Evolutionary conservation across 2,888 invertebrate species (phyloP).

Genomic region (Orchesella flavescens): DNA sequence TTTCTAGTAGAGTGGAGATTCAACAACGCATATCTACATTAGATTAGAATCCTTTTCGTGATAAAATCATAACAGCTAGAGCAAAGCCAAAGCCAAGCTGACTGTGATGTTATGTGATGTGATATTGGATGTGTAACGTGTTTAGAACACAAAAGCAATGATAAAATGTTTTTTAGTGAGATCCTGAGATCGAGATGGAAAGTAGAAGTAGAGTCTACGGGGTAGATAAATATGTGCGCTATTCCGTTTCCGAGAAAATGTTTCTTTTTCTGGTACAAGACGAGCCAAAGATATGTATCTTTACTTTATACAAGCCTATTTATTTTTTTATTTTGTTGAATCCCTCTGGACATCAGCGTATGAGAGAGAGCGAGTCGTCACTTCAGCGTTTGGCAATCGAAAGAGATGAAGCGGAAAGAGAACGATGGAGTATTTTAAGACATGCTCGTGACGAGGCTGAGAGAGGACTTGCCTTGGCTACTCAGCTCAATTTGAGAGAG

Average conservation of each 20-base stretch:
- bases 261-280: no score
- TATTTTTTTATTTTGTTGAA: background rate
- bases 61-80: background rate
- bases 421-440: constrained; percentile 89
- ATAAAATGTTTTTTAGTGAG: background rate
- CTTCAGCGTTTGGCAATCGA: constrained; percentile 79
- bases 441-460: constrained; percentile 94
- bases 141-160: background rate
- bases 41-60: background rate
- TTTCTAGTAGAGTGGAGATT: constrained; percentile 13
- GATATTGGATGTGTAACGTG: background rate
- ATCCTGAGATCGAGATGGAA: no score
- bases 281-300: background rate
- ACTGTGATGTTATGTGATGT: background rate
- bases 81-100: no score
- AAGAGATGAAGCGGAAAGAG: constrained; percentile 86
- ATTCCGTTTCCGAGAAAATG: no score
- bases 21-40: constrained; percentile 3
- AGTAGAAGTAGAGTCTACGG: no score
- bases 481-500: constrained; percentile 90
- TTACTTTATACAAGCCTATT: background rate
- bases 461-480: constrained; percentile 87
- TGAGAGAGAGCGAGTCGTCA: constrained; percentile 86
- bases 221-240: no score
- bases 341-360: constrained; percentile 77